Conservation (phyloP, 2,797 vertebrate species). For the Taenioides sp. region DNA sequence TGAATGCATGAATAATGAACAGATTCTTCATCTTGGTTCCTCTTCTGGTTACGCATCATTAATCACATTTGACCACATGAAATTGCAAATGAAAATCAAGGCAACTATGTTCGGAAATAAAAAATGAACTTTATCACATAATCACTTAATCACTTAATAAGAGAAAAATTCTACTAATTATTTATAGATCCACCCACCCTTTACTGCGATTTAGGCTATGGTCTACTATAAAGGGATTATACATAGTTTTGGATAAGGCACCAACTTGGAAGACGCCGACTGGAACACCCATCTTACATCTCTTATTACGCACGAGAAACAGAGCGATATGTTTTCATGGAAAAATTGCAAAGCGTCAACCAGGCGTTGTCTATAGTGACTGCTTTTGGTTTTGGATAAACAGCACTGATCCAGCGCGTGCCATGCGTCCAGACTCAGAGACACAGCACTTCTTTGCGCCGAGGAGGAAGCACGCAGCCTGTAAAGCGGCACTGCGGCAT, state of each 20-base stretch:
- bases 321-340: not conserved
- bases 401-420: fast-evolving
- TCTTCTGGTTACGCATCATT: not conserved
- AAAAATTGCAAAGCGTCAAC: no score
- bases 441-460: slow-evolving; percentile 77
- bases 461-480: slow-evolving; percentile 80
- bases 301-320: not conserved
- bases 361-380: not conserved
- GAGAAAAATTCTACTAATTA: not conserved
- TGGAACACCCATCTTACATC: not conserved
- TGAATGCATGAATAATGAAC: not conserved
- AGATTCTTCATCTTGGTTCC: not conserved
- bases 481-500: slow-evolving; percentile 86
- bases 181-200: not conserved
- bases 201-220: not conserved
- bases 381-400: not conserved
- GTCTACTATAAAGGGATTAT: not conserved
- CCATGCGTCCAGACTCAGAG: slow-evolving; percentile 17
- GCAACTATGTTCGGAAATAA: no score
- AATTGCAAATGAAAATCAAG: no score
- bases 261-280: not conserved
- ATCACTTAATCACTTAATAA: not conserved
- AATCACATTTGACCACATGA: no score
- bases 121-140: no score
- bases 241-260: not conserved